Percentiles rank a stretch among this genome's conserved stretches.
These are phyloP conservation scores for Notothenia rossii DNA, from an alignment of 2,113 vertebrate species.

Conservation along the genomic window DNA sequence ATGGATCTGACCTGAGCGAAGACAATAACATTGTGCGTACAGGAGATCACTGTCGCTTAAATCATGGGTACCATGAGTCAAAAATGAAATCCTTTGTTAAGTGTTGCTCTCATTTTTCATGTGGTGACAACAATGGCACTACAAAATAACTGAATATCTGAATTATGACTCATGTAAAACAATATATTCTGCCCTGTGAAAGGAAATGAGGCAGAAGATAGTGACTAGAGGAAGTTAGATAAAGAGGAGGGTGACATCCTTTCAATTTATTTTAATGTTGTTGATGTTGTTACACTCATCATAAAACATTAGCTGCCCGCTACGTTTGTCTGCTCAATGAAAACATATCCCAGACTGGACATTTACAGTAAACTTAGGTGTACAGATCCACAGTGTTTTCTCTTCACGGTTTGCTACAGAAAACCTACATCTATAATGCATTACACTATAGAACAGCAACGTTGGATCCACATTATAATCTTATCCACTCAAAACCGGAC, in stretches of 20 bases:
- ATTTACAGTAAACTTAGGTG: not conserved
- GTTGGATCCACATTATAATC: not conserved
- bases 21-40: not conserved
- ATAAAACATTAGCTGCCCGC: slow-evolving; percentile 12
- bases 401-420: not conserved
- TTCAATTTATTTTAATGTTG: slow-evolving; percentile 35
- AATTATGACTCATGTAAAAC: slow-evolving; percentile 42
- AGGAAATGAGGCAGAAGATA: slow-evolving; percentile 36
- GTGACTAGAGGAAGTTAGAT: slow-evolving; percentile 19
- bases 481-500: not conserved
- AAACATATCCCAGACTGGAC: slow-evolving; percentile 10
- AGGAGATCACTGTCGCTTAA: slow-evolving; percentile 10
- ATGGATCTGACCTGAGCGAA: slow-evolving; percentile 3
- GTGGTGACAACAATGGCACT: not conserved
- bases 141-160: slow-evolving; percentile 39
- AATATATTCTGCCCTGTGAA: slow-evolving; percentile 29
- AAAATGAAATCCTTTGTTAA: slow-evolving; percentile 3
- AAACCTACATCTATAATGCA: slow-evolving; percentile 12
- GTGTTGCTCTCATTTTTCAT: slow-evolving; percentile 20
- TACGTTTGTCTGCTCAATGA: slow-evolving; percentile 21
- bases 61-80: slow-evolving; percentile 14
- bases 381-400: not conserved
- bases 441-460: not conserved
- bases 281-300: slow-evolving; percentile 25
- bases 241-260: slow-evolving; percentile 12